phyloP scores from a whole-genome alignment of 2,113 vertebrate genomes.

The Odontophorus gujanensis region DNA sequence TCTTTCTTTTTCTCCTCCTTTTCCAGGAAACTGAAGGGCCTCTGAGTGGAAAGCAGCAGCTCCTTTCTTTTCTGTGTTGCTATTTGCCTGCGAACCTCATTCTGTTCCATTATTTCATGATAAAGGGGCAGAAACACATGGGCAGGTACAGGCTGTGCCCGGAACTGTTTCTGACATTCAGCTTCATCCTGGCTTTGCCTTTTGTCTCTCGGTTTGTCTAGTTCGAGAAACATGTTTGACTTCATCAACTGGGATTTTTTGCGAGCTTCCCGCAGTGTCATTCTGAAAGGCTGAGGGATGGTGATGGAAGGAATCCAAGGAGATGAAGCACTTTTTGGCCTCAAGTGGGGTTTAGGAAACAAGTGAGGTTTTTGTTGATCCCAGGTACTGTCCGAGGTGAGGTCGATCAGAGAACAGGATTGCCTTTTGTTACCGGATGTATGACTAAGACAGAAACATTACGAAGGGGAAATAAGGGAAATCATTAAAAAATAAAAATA shows the following conservation, averaged over 20 bases:
- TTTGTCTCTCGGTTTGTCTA: slow-evolving; percentile 60
- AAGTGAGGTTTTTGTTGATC: slow-evolving; percentile 35
- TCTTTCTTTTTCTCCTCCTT: slow-evolving; percentile 85
- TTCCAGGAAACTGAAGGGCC: slow-evolving; percentile 89
- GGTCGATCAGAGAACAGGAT: slow-evolving; percentile 76
- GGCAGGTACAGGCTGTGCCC: slow-evolving; percentile 84
- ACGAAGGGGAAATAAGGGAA: slow-evolving; percentile 28
- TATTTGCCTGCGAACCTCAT: slow-evolving; percentile 81
- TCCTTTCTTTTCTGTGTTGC: slow-evolving; percentile 85
- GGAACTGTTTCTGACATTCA: slow-evolving; percentile 91
- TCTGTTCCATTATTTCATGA: slow-evolving; percentile 81
- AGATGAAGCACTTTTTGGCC: slow-evolving; percentile 63
- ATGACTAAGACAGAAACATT: slow-evolving; percentile 45
- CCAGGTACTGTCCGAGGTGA: slow-evolving; percentile 63
- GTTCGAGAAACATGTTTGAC: slow-evolving; percentile 72
- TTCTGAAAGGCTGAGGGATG: slow-evolving; percentile 76
- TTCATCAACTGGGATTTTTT: slow-evolving; percentile 73
- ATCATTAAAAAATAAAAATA: neutral
- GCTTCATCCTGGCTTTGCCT: slow-evolving; percentile 83
- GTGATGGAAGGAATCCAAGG: slow-evolving; percentile 75
- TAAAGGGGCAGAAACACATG: slow-evolving; percentile 85
- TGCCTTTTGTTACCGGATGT: slow-evolving; percentile 73
- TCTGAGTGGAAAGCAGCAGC: slow-evolving; percentile 86
- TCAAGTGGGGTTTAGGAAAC: slow-evolving; percentile 54
- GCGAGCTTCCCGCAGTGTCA: slow-evolving; percentile 74